Evolutionary conservation across 2,113 vertebrate genomes (phyloP).

Genomic region (Elgaria multicarinata): DNA sequence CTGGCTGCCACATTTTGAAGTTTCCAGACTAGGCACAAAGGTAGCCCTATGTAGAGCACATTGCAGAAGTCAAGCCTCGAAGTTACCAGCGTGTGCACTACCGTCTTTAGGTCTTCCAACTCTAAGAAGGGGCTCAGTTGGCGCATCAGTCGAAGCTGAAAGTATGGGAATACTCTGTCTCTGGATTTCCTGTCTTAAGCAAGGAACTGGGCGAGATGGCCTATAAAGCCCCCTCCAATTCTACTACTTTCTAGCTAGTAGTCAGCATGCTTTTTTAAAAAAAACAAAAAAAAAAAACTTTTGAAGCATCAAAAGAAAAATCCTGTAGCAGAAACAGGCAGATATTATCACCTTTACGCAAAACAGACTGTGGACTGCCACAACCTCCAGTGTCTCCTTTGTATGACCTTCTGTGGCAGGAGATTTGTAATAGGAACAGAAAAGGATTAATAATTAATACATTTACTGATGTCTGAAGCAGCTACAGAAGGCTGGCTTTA

Average conservation of each 20-base stretch:
- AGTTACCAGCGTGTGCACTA: too few relatives aligned
- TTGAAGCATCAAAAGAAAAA: constrained; percentile 38
- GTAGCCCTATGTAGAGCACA: too few relatives aligned
- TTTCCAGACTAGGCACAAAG: too few relatives aligned
- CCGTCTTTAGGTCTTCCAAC: too few relatives aligned
- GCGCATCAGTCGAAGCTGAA: too few relatives aligned
- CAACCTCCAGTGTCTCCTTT: constrained; percentile 60
- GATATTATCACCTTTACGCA: constrained; percentile 41
- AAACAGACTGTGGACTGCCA: constrained; percentile 9
- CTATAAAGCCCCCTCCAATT: background rate
- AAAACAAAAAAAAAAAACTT: constrained; percentile 40
- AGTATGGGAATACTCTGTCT: too few relatives aligned
- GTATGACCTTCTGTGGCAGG: constrained; percentile 45
- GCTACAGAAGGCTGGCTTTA: constrained; percentile 50
- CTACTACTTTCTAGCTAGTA: constrained; percentile 16
- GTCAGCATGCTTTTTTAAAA: constrained; percentile 35
- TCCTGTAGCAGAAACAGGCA: background rate
- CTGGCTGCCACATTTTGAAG: too few relatives aligned
- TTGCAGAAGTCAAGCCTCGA: too few relatives aligned
- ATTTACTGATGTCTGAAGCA: constrained; percentile 46
- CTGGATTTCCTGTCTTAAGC: background rate
- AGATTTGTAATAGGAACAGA: constrained; percentile 59
- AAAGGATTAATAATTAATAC: constrained; percentile 65
- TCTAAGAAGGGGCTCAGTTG: too few relatives aligned
- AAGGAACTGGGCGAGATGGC: background rate